These are phyloP conservation scores for Adelphocoris suturalis DNA, from an alignment of 2,888 invertebrate species.

Conservation along the genomic window DNA sequence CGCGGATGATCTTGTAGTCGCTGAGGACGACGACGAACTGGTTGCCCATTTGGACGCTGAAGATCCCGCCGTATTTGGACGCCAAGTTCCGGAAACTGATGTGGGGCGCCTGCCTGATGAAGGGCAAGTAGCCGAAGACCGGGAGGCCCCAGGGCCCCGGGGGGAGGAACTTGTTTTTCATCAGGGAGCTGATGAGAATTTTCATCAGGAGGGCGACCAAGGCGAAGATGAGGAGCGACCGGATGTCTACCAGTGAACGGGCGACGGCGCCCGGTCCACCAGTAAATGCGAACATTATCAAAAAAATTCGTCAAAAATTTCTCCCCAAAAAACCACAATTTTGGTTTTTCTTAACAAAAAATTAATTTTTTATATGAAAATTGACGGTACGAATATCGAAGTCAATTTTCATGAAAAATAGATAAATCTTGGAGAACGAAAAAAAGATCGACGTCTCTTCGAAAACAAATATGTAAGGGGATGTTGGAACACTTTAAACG, in stretches of 20 bases:
- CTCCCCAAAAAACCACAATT: conserved; percentile 56
- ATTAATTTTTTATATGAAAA: neutral
- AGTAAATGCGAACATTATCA: conserved; percentile 57
- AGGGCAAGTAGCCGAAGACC: conserved; percentile 90
- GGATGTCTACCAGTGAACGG: conserved; percentile 69
- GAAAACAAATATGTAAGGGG: neutral
- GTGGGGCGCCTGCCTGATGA: conserved; percentile 87
- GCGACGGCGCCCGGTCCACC: conserved; percentile 22
- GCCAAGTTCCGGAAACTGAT: conserved; percentile 88
- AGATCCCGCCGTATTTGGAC: conserved; percentile 88
- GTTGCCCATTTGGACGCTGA: conserved; percentile 89
- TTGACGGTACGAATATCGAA: neutral
- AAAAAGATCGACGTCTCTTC: conserved; percentile 11
- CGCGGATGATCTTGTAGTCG: conserved; percentile 91
- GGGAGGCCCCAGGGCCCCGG: conserved; percentile 95
- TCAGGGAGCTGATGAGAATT: conserved; percentile 40
- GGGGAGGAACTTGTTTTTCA: conserved; percentile 80
- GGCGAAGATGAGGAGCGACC: conserved; percentile 69
- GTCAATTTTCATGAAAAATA: conserved; percentile 18
- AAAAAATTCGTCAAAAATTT: conserved; percentile 24
- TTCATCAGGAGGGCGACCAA: conserved; percentile 69
- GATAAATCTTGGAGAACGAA: neutral
- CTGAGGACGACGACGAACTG: conserved; percentile 91
- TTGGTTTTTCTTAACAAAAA: conserved; percentile 74
- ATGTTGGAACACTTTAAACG: conserved; percentile 46